Percentiles rank a stretch among this genome's conserved stretches.
Conservation (phyloP, 2,797 vertebrate genomes). For the Thamnophis elegans region DNA sequence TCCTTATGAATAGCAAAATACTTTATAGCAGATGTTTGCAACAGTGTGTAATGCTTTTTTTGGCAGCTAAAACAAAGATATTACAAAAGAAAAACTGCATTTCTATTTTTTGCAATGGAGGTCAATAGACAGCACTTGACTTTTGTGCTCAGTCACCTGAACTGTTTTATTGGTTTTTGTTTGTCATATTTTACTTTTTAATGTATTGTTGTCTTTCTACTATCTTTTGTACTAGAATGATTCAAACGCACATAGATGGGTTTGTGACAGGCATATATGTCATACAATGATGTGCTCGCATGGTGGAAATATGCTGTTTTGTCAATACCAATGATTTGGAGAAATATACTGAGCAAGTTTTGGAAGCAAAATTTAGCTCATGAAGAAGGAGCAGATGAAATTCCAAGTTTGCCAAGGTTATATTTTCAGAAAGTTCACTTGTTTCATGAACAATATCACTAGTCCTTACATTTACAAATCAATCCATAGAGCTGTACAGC, state of each 20-base stretch:
- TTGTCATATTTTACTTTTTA: not conserved
- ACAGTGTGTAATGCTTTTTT: not conserved
- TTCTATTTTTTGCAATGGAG: not conserved
- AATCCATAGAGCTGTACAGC: not conserved
- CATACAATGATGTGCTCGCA: not conserved
- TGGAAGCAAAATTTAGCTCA: not conserved
- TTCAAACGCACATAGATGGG: not conserved
- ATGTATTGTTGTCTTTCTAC: not conserved
- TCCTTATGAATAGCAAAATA: not conserved
- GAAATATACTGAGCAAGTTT: not conserved
- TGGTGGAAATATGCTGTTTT: not conserved
- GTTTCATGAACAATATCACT: not conserved
- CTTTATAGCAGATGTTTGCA: not conserved
- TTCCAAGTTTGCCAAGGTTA: not conserved
- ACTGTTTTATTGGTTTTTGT: not conserved
- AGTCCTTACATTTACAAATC: too few relatives aligned
- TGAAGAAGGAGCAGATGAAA: not conserved
- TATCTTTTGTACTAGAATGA: not conserved
- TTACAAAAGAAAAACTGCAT: not conserved
- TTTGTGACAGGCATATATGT: not conserved
- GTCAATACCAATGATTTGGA: not conserved
- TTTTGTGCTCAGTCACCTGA: not conserved
- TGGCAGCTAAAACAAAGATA: not conserved
- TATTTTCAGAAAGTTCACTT: not conserved
- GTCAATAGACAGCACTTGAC: not conserved